A percentile compares a stretch with the other conserved stretches of the same genome.
These are phyloP conservation scores for Ophiothrix spiculata DNA, from an alignment of 35 echinoderm and acorn worm genomes.

Conservation along the genomic window DNA sequence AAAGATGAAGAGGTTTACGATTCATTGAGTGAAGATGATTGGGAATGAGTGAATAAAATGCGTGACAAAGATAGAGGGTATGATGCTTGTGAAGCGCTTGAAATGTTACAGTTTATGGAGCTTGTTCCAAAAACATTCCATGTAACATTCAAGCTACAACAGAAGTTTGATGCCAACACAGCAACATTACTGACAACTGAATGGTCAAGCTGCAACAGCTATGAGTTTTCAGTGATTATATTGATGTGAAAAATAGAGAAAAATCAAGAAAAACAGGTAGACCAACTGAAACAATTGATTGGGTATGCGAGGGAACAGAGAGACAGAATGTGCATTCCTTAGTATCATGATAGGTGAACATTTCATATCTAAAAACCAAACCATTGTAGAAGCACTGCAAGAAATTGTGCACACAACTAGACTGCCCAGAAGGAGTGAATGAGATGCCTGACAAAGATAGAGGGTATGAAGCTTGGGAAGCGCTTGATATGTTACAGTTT, in stretches of 20 bases:
- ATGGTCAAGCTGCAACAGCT: slow-evolving; percentile 10
- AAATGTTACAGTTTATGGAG: neutral
- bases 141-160: neutral
- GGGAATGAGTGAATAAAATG: neutral
- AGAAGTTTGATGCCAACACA: slow-evolving; percentile 9
- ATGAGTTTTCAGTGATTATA: neutral
- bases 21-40: too few relatives aligned
- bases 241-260: neutral
- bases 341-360: too few relatives aligned
- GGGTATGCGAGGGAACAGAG: too few relatives aligned
- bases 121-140: neutral
- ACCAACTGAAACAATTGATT: too few relatives aligned
- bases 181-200: neutral
- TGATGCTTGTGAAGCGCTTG: slow-evolving; percentile 3
- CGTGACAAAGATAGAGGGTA: slow-evolving; percentile 13
- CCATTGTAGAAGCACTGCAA: too few relatives aligned
- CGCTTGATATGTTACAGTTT: neutral
- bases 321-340: too few relatives aligned
- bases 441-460: neutral
- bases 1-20: too few relatives aligned
- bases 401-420: too few relatives aligned
- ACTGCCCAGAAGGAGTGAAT: too few relatives aligned
- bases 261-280: too few relatives aligned
- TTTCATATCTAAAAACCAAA: too few relatives aligned
- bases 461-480: slow-evolving; percentile 19